Base-by-base conservation (phyloP, 2,113 vertebrate species). In the Calonectris borealis region DNA sequence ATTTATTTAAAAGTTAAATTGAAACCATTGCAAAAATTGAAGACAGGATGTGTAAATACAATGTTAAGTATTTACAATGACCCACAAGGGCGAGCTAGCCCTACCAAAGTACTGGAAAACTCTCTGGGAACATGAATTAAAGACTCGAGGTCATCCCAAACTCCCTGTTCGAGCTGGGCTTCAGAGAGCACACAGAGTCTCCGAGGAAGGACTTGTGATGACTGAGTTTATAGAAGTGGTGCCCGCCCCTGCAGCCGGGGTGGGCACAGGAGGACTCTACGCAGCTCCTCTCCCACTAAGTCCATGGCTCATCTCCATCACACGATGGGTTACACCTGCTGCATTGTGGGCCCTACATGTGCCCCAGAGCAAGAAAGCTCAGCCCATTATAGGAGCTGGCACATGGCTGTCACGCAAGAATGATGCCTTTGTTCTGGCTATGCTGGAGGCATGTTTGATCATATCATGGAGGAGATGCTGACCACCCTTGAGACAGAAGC, bases 1-100 rank as follows among this genome's bases (percentile, higher is more conserved):
- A 97, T 97, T 97, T 97, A 97, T 94, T 97, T 96, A 92, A 97
- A 97, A 94, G 86, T 96, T 95, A 95, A 96, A 97, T 86, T 96
- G 92, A 97, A 97, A 96, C 93, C 94, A 96, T 73, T 85, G 85
- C 94, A 96, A 93, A 90, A 97, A 95, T 95, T 95, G 93, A 97
- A 92, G 88, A 64, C 95, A 94, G 95, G 69, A 95, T 76, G 86
- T 83, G 78, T 95, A 97, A 97, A 96, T 93, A 97, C 93, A 94
- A 95, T 80, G 91, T 90, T 94, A 90, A 97, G 91, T 68, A 93
- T 89, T 96, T 93, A 96, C 84, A 94, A 70, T 73, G 91, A 78
- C 93, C 93, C 83, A 66, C 66, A 83, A 62, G 78, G 65, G 78
- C 16, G 11, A 93, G 75, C 51, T 75, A 85, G 87, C 71, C 71